A percentile compares a stretch with the other conserved stretches of the same genome.
Conservation (phyloP, 53 echinoderm and acorn worm genomes). For the Pentamera pediparva region DNA sequence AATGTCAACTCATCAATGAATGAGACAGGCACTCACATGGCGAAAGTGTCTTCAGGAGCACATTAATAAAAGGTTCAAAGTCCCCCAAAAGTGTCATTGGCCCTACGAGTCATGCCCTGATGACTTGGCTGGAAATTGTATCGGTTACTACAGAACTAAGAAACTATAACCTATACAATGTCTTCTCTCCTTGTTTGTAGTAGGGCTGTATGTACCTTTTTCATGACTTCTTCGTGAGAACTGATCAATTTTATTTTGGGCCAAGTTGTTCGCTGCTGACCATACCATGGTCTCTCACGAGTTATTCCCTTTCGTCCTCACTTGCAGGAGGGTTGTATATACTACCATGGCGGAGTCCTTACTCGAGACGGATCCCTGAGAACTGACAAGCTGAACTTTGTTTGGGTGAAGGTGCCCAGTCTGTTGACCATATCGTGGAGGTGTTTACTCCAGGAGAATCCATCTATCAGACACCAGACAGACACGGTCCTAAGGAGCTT, state of each 20-base stretch:
- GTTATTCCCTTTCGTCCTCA: neutral
- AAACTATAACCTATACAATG: no score
- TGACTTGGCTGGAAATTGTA: no score
- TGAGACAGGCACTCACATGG: no score
- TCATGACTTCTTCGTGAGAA: no score
- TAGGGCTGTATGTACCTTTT: neutral
- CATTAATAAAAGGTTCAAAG: no score
- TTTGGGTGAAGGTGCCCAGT: conserved; percentile 65
- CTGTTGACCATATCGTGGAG: conserved; percentile 71
- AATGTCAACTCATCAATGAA: no score
- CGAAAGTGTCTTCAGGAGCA: no score
- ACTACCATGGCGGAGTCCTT: conserved; percentile 83
- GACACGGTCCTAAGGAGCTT: conserved; percentile 27
- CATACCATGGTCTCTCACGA: neutral
- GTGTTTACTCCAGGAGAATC: conserved; percentile 19
- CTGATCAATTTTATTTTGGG: no score
- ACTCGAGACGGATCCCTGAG: conserved; percentile 51
- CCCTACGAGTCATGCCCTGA: no score
- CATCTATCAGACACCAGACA: conserved; percentile 23
- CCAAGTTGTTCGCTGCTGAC: no score
- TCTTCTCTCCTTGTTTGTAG: neutral
- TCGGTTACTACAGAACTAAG: no score
- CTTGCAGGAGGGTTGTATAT: conserved; percentile 74
- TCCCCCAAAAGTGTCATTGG: no score
- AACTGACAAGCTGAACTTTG: conserved; percentile 58